Percentiles rank a stretch among this genome's conserved stretches.
phyloP scores from a whole-genome alignment of 2,113 vertebrate genomes.

The Oxyruncus cristatus region DNA sequence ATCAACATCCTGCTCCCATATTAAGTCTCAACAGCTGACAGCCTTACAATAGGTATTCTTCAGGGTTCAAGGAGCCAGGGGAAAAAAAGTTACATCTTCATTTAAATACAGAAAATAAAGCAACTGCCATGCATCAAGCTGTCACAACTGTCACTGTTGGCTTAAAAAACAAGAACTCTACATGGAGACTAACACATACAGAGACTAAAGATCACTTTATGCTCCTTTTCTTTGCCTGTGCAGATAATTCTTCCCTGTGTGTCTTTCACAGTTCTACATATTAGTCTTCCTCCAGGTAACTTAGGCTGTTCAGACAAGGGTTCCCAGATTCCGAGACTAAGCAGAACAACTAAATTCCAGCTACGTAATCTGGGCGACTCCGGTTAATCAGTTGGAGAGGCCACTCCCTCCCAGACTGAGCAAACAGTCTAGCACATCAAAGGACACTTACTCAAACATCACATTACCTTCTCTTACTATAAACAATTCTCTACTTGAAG shows the following conservation, averaged over 20 bases:
- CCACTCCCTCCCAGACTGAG: background rate
- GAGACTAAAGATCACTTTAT: background rate
- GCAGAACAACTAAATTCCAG: background rate
- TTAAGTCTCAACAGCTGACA: background rate
- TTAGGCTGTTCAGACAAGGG: background rate
- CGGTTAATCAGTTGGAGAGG: background rate
- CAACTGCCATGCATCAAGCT: background rate
- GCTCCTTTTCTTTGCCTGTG: background rate
- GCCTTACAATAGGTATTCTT: background rate
- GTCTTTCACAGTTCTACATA: background rate
- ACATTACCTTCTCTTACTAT: background rate
- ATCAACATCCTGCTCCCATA: background rate
- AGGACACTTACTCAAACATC: background rate
- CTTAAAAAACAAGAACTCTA: background rate
- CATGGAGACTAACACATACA: accelerated
- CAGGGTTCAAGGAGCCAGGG: background rate
- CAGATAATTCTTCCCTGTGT: background rate
- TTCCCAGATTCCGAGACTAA: background rate
- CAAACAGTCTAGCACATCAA: background rate
- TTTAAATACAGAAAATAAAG: background rate
- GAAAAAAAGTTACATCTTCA: background rate
- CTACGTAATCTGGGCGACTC: accelerated
- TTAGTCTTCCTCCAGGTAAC: background rate
- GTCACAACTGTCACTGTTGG: background rate
- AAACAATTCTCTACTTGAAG: background rate